Base-by-base conservation (phyloP, 2,888 invertebrate genomes). In the Stenchaetothrips biformis region DNA sequence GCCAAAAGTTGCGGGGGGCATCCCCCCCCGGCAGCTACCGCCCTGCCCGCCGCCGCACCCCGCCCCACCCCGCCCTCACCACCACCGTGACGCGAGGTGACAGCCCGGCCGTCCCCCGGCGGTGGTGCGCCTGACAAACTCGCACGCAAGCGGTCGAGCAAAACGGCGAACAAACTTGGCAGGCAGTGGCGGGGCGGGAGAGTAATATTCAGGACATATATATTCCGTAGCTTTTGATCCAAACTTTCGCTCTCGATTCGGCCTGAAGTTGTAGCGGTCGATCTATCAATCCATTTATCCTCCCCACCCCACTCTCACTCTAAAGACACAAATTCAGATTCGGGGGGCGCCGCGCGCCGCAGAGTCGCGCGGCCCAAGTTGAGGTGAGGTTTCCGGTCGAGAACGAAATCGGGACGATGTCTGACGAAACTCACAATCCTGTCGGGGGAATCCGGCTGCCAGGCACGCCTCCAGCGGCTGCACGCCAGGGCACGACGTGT, bases 151-250 rank as follows among this genome's bases (percentile, higher is more conserved):
- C 37, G 37, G 37, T 37, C 37, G 37, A 37, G 37, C 37, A 37
- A 37, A 37, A 37, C 37, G 37, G 37, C 37, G 37, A 37, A 37
- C 37, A 37, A 37, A 37, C 37, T 37, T 37, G 37, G 37, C 37
- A 37, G 37, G 37, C 37, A 37, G 37, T 4, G 37, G 37, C 37
- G 37, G 37, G 37, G 37, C 37, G 4, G 37, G 67, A 74, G 67
- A 74, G 21, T 74, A 74, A 74, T 74, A 74, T 74, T 74, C 25
- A 25, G 67, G 67, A 74, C 67, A 74, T 25, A 74, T 74, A 74
- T 74, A 74, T 74, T 74, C 67, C 67, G 67, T 74, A 21, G 67
- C 67, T 74, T 74, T 74, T 74, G 67, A 74, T 74, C 67, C 67
- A 74, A 74, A 74, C 67, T 74, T 74, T 74, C 25, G 67, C 67